Evolutionary conservation across 37 sponge, comb jelly and placozoan genomes (phyloP), one percentile per base, ranked within the genome.

Genomic region (Agelas oroides): DNA sequence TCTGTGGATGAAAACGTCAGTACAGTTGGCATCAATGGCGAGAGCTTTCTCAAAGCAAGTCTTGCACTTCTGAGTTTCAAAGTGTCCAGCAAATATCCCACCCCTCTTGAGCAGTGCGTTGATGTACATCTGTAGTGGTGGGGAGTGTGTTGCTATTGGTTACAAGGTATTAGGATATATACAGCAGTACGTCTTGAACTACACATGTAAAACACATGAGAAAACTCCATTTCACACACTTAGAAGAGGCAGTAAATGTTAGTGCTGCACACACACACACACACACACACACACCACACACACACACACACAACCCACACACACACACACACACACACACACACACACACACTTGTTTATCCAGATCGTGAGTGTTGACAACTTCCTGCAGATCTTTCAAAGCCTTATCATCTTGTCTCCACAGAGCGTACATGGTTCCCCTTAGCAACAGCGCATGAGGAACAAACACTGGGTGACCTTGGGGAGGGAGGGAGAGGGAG

Each of bases 1-100:
- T 78, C 92, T 81, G 68, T 81, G 77, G 24, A 92, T 75, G 34
- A 53, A 78, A 28, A 77, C 53, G 54, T 92, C 92, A 58, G 78
- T 39, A 53, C 68, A 69, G 54, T 78, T 40, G 0, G 56, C 41
- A 65, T 84, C 78, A 17, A 71, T 76, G 5, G 46, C 38, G 18
- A 83, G 54, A 2, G 88, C 87, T 28, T 73, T 71, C 14, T 78
- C 69, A 55, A 78, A 78, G 55, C 75, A 76, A 3, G 62, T 41
- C 65, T 82, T 57, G 28, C 71, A 56, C 41, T 88, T 66, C 19
- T 81, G 53, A 69, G 76, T 30, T n/a, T 82, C 59, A 33, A 19
- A n/a, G 0, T 28, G 37, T 8, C 77, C 78, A 39, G 71, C 78
- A 53, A 73, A 69, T 28, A 88, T 59, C 12, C 39, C 62, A 0